A percentile compares a stretch with the other conserved stretches of the same genome.
These are phyloP conservation scores for Cranoglanis bouderius DNA, from an alignment of 2,113 vertebrate species.

Conservation along the genomic window DNA sequence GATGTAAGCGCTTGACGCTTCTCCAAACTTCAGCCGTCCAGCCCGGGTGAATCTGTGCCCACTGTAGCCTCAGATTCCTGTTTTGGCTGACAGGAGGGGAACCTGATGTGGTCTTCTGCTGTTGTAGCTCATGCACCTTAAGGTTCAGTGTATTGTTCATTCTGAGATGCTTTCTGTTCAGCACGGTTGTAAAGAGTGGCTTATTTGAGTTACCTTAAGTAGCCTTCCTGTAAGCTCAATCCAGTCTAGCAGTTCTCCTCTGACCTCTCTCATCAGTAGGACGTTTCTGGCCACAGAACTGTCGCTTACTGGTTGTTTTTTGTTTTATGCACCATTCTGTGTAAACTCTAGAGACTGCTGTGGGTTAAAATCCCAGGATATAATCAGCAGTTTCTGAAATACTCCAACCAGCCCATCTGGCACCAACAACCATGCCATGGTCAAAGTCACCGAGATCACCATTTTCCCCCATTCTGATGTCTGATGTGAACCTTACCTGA, in stretches of 20 bases:
- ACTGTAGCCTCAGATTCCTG: too few species aligned
- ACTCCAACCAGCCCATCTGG: not conserved
- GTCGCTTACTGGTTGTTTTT: too few species aligned
- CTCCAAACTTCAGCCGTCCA: too few species aligned
- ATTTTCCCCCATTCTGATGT: not conserved
- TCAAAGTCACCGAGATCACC: not conserved
- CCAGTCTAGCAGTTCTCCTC: not conserved
- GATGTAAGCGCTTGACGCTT: not conserved
- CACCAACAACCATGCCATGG: not conserved
- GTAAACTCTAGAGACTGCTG: not conserved
- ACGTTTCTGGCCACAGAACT: too few species aligned
- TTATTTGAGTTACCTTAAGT: not conserved
- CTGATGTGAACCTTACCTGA: not conserved
- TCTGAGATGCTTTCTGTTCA: not conserved
- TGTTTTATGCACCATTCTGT: not conserved
- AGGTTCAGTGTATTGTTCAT: too few species aligned
- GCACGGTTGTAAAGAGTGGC: not conserved
- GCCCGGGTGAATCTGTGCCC: too few species aligned
- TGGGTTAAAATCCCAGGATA: not conserved
- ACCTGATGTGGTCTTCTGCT: too few species aligned
- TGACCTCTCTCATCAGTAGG: not conserved
- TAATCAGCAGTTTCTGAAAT: not conserved
- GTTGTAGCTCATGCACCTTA: too few species aligned
- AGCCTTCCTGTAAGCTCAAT: not conserved
- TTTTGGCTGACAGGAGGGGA: too few species aligned